phyloP scores from a whole-genome alignment of 2,797 vertebrate species.

The Sebastes hopkinsi region DNA sequence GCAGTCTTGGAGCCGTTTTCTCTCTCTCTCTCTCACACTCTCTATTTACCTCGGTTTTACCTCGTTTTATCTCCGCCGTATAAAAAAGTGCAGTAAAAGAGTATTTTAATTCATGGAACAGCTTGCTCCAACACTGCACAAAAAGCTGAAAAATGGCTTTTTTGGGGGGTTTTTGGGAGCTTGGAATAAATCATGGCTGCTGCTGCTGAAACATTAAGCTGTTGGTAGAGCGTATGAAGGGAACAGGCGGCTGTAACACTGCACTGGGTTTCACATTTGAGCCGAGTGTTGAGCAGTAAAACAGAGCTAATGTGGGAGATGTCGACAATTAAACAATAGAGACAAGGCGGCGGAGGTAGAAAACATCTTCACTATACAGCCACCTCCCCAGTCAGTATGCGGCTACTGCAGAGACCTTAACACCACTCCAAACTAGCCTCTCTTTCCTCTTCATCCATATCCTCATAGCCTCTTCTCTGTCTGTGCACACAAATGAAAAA shows the following conservation, averaged over 20 bases:
- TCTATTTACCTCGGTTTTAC: constrained; percentile 6
- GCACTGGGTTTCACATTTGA: not conserved
- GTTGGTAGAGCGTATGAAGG: constrained; percentile 1
- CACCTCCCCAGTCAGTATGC: constrained; percentile 29
- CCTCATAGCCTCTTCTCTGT: not conserved
- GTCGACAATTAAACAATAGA: constrained; percentile 26
- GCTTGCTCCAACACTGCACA: not conserved
- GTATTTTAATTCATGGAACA: constrained; percentile 35
- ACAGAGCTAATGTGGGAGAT: constrained; percentile 10
- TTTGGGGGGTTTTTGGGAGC: not conserved
- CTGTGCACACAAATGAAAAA: constrained; percentile 15
- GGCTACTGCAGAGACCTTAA: constrained; percentile 22
- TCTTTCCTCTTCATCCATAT: not conserved
- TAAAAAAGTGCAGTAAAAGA: constrained; percentile 32
- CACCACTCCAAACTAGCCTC: not conserved
- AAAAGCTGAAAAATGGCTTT: constrained; percentile 18
- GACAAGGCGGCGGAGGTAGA: constrained; percentile 8
- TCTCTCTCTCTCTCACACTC: not conserved
- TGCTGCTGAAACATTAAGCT: constrained; percentile 10
- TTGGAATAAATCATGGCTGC: constrained; percentile 23
- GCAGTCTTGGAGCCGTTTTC: constrained; percentile 5
- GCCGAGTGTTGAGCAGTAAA: constrained; percentile 9
- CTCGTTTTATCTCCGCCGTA: constrained; percentile 8
- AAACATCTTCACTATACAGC: constrained; percentile 48
- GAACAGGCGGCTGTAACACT: not conserved